A percentile compares a stretch with the other conserved stretches of the same genome.
Conservation (phyloP, 2,888 invertebrate species). For the Copidosoma aretas region DNA sequence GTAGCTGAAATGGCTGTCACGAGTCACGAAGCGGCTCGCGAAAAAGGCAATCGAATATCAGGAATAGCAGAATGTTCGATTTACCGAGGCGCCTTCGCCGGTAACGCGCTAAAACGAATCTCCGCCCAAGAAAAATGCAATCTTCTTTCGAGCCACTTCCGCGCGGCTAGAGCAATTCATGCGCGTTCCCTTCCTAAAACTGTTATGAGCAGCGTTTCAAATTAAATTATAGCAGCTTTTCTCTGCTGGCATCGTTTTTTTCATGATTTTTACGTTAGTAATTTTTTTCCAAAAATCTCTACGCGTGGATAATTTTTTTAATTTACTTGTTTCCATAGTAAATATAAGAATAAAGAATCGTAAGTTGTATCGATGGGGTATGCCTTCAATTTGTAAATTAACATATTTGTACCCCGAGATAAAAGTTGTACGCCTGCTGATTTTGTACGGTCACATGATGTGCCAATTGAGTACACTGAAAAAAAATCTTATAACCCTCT, state of each 20-base stretch:
- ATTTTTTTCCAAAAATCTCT: slow-evolving; percentile 1
- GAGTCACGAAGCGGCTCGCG: background rate
- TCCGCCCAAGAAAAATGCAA: slow-evolving; percentile 37
- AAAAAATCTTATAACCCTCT: too few species aligned
- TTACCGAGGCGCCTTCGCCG: slow-evolving; percentile 33
- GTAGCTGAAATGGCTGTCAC: too few species aligned
- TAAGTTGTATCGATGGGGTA: too few species aligned
- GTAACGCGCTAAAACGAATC: slow-evolving; percentile 41
- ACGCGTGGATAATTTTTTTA: background rate
- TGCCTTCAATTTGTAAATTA: too few species aligned
- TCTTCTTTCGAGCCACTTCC: slow-evolving; percentile 36
- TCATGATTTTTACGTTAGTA: background rate
- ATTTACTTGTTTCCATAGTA: too few species aligned
- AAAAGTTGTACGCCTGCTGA: too few species aligned
- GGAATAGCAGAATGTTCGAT: slow-evolving; percentile 24
- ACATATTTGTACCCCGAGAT: too few species aligned
- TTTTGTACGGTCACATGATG: too few species aligned
- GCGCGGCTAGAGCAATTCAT: slow-evolving; percentile 19
- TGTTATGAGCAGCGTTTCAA: slow-evolving; percentile 21
- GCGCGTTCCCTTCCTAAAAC: slow-evolving; percentile 20
- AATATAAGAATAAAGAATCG: too few species aligned
- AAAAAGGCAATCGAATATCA: background rate
- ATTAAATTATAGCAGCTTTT: slow-evolving; percentile 12
- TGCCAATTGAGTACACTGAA: too few species aligned
- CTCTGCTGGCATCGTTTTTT: slow-evolving; percentile 3